Conservation (phyloP, 1,140 invertebrate genomes). For the Drosophila parabipectinata region DNA sequence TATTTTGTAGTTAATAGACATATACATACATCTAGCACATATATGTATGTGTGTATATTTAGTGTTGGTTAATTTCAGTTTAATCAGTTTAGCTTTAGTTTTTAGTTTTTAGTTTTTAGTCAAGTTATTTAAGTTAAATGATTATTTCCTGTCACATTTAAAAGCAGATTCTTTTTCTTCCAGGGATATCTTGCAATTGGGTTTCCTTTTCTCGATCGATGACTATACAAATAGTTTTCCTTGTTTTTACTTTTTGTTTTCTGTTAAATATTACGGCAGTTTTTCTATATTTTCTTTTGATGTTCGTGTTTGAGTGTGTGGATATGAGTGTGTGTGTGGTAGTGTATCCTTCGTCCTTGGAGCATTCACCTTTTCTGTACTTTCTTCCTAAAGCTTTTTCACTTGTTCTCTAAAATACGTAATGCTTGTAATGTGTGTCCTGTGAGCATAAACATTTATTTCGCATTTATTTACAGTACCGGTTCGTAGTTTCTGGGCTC, state of each 20-base stretch:
- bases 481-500: not conserved
- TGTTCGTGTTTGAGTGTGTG: conserved; percentile 3
- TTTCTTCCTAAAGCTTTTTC: not conserved
- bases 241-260: conserved; percentile 8
- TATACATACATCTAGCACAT: conserved; percentile 24
- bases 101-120: conserved; percentile 1
- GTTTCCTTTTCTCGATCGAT: conserved; percentile 21
- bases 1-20: conserved; percentile 2
- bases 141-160: conserved; percentile 47
- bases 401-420: not conserved
- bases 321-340: conserved; percentile 9
- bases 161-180: conserved; percentile 33
- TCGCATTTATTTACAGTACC: conserved; percentile 28
- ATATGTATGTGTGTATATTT: conserved; percentile 25
- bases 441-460: conserved; percentile 27
- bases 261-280: conserved; percentile 71
- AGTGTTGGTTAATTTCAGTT: conserved; percentile 31
- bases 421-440: not conserved
- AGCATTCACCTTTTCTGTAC: not conserved
- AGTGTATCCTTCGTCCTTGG: not conserved
- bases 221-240: conserved; percentile 49
- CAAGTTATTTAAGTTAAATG: conserved; percentile 16
- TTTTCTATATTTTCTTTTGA: conserved; percentile 51
- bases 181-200: conserved; percentile 22
- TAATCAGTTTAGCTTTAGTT: conserved; percentile 19